Percentiles rank a stretch among this genome's conserved stretches.
Evolutionary conservation across 2,888 invertebrate genomes (phyloP).

Genomic region (Leptopilina myrica): DNA sequence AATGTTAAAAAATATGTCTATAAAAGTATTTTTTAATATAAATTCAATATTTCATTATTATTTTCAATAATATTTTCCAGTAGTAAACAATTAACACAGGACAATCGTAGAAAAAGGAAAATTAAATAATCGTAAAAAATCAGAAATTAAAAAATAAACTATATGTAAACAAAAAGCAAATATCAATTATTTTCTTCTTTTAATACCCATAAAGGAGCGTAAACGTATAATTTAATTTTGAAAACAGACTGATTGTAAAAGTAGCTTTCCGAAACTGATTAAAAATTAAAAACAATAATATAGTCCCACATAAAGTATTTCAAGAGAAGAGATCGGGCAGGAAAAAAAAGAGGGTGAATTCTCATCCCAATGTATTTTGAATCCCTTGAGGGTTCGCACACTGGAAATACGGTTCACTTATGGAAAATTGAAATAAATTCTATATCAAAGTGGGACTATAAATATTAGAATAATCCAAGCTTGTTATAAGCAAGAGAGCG

Average conservation of each 20-base stretch:
- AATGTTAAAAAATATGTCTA: no score
- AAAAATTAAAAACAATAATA: slow-evolving; percentile 20
- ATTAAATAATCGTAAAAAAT: no score
- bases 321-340: background rate
- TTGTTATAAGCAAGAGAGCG: slow-evolving; percentile 4
- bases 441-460: slow-evolving; percentile 14
- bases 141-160: no score
- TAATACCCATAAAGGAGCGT: no score
- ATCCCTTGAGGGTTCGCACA: background rate
- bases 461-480: slow-evolving; percentile 24
- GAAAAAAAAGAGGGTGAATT: no score
- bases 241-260: background rate
- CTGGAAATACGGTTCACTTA: slow-evolving; percentile 20
- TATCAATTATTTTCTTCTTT: no score
- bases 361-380: background rate
- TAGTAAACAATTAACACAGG: no score
- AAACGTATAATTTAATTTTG: background rate
- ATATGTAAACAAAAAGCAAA: no score
- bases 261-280: slow-evolving; percentile 6
- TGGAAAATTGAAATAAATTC: slow-evolving; percentile 22
- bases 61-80: no score
- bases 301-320: slow-evolving; percentile 6
- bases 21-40: no score
- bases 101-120: no score
- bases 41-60: no score